phyloP scores from a whole-genome alignment of 2,888 invertebrate genomes.

The Amphipyra berbera region DNA sequence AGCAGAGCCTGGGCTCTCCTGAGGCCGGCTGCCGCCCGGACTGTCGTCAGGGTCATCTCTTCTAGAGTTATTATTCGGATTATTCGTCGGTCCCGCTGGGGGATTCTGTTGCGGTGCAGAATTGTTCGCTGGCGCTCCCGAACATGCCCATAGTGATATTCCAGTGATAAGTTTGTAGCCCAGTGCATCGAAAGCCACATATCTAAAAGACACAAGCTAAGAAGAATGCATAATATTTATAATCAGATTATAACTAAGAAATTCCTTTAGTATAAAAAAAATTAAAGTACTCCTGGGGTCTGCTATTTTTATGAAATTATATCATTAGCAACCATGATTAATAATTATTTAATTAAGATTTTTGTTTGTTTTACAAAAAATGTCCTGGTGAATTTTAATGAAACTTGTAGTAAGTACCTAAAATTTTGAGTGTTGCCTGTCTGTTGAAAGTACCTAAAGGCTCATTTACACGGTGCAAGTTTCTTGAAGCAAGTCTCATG shows the following conservation, averaged over 20 bases:
- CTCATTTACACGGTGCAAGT: no score
- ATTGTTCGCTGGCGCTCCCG: slow-evolving; percentile 62
- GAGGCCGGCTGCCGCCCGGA: slow-evolving; percentile 64
- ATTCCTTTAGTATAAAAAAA: slow-evolving; percentile 6
- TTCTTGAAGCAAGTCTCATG: no score
- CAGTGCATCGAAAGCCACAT: slow-evolving; percentile 95
- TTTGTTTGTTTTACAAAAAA: no score
- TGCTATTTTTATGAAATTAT: no score
- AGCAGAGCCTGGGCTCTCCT: slow-evolving; percentile 71
- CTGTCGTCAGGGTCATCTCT: slow-evolving; percentile 71
- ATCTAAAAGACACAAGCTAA: slow-evolving; percentile 87
- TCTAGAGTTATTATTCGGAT: slow-evolving; percentile 67
- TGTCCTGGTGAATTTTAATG: no score
- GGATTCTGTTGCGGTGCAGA: slow-evolving; percentile 71
- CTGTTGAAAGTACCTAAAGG: no score
- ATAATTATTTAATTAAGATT: no score
- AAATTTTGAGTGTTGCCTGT: no score
- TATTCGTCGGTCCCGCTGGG: slow-evolving; percentile 64
- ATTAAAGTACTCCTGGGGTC: not conserved
- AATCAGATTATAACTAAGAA: slow-evolving; percentile 15
- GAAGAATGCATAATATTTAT: slow-evolving; percentile 48
- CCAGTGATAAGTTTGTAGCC: slow-evolving; percentile 96
- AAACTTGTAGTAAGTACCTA: no score
- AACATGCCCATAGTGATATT: slow-evolving; percentile 89
- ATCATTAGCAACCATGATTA: no score